phyloP scores from a whole-genome alignment of 2,797 vertebrate genomes.

The Pseudochromis fuscus region DNA sequence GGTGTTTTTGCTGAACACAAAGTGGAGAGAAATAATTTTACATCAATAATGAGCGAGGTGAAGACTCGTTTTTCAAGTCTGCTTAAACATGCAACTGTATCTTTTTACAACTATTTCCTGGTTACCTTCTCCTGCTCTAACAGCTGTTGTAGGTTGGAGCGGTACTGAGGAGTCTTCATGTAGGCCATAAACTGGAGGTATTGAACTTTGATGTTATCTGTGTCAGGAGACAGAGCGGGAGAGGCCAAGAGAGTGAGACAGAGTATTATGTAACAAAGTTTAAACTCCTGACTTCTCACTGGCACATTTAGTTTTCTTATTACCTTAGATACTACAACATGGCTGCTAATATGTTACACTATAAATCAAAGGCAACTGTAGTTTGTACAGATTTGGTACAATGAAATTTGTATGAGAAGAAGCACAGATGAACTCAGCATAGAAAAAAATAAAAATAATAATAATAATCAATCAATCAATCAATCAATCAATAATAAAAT shows the following conservation, averaged over 20 bases:
- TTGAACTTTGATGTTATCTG: conserved; percentile 97
- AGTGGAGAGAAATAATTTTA: not conserved
- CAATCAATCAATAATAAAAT: too few species aligned
- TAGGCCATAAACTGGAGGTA: conserved; percentile 97
- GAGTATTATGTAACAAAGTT: too few species aligned
- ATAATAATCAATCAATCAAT: too few species aligned
- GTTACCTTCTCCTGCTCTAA: conserved; percentile 96
- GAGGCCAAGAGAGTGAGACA: not conserved
- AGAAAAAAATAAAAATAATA: too few species aligned
- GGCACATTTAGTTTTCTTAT: too few species aligned
- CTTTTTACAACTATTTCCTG: not conserved
- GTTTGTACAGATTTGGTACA: too few species aligned
- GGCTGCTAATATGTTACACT: too few species aligned
- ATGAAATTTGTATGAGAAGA: too few species aligned
- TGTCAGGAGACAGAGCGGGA: conserved; percentile 21
- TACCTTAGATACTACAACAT: too few species aligned
- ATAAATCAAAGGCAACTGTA: too few species aligned
- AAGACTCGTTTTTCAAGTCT: not conserved
- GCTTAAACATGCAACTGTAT: not conserved
- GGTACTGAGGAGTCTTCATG: conserved; percentile 98
- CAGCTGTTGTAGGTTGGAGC: conserved; percentile 93
- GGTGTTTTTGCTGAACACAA: conserved; percentile 90
- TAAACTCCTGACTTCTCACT: too few species aligned
- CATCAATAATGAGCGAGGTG: not conserved
- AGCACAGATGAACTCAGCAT: too few species aligned